Percentiles rank a stretch among this genome's conserved stretches.
These are phyloP conservation scores for Camelus bactrianus DNA, from an alignment of 2,113 vertebrate species.

Conservation along the genomic window DNA sequence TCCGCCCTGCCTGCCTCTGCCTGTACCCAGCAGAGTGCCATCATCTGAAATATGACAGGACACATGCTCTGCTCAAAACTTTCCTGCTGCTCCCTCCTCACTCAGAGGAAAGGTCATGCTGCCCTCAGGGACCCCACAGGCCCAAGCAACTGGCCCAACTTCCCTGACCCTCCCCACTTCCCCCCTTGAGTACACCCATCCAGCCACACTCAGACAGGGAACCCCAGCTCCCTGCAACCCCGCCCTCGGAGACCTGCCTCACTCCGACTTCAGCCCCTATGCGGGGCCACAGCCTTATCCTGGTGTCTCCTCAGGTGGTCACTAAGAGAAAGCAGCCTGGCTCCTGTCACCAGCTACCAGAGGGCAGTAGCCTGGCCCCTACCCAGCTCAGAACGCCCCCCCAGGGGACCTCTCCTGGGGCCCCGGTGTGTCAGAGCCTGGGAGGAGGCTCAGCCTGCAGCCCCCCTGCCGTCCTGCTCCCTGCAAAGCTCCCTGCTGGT, in stretches of 20 bases:
- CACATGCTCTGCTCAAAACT: neutral
- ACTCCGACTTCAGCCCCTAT: neutral
- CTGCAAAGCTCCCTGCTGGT: accelerated
- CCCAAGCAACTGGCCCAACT: neutral
- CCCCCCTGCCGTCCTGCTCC: accelerated
- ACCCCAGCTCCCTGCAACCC: neutral
- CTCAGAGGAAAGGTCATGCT: too few relatives aligned
- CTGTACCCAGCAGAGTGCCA: accelerated
- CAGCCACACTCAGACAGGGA: neutral
- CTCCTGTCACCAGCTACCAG: too few relatives aligned
- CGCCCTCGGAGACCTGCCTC: accelerated
- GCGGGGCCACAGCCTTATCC: neutral
- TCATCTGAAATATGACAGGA: neutral
- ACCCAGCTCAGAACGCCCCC: neutral
- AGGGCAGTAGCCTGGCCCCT: neutral
- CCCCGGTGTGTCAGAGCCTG: neutral
- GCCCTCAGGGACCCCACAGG: too few relatives aligned
- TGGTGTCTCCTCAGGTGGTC: neutral
- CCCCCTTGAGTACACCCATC: neutral
- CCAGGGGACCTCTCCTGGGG: accelerated
- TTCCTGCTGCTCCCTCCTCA: neutral
- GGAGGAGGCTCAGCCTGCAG: neutral
- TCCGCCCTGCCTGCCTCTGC: accelerated
- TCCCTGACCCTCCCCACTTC: neutral
- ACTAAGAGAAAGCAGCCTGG: neutral